Base-by-base conservation (phyloP, 2,797 vertebrate genomes). In the Saxicola maurus region DNA sequence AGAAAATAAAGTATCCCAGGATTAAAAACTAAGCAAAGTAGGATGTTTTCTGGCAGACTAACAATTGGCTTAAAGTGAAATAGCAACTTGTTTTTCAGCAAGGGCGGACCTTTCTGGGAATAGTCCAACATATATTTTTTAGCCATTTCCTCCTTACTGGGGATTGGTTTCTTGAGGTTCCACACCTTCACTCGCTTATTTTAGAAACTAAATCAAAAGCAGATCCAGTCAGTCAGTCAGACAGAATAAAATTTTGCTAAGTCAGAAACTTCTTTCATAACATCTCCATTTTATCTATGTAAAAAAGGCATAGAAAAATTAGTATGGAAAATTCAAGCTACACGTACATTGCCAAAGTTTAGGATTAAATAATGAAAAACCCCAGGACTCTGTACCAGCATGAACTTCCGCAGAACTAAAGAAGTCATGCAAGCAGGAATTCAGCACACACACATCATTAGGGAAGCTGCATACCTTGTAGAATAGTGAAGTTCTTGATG, bases 401-500 rank as follows among this genome's bases (percentile, higher is more conserved):
- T 23, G 57, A 38, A 52, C 15, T 78, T 83, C 30, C 52, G 79
- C 37, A 73, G 66, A 91, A 46, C 16, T 60, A 60, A 68, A 82
- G 53, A 74, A 49, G 27, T 40, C 65, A 56, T 49, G 38, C 33
- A 81, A 73, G 27, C 17, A 87, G 71, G 33, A 81, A 67, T 73
- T 88, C 5, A 8, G 38, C 31, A 77, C 6, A 84, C 4, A 88
- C 25, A 55, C 31, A 62, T 73, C n/a, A 59, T 40, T 52, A 73
- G 10, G 46, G 25, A 80, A 65, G 52, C 31, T 72, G 48, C 97
- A 95, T 96, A 99, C 99, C 99, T 96, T 99, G 98, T 82, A 99
- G 96, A 94, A 99, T 98, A 55, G 99, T 99, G 96, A 99, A 99
- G 96, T 99, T 99, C 95, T 98, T 99, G 96, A 99, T 99, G 30